Evolutionary conservation across 2,113 vertebrate genomes (phyloP).

Genomic region (Miniopterus natalensis): DNA sequence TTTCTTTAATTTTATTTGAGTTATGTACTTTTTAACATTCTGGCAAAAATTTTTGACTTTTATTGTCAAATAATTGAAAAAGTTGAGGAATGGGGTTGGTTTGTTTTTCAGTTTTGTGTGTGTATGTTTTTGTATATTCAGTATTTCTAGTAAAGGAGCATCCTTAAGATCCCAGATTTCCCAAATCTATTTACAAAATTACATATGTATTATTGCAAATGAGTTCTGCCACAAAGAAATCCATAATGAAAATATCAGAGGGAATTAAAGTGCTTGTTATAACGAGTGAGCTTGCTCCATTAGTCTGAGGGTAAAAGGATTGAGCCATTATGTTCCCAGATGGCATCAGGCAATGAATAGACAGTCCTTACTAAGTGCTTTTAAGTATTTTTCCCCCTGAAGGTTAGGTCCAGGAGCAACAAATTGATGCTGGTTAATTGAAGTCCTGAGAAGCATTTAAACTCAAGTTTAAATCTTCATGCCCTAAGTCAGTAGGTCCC

Average conservation of each 20-base stretch:
- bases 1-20: slow-evolving; percentile 64
- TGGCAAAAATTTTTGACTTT: slow-evolving; percentile 57
- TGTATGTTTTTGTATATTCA: slow-evolving; percentile 64
- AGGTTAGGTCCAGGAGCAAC: slow-evolving; percentile 79
- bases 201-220: slow-evolving; percentile 87
- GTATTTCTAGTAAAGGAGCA: slow-evolving; percentile 84
- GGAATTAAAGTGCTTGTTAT: slow-evolving; percentile 85
- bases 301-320: slow-evolving; percentile 86
- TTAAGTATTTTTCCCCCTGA: slow-evolving; percentile 44
- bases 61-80: slow-evolving; percentile 49
- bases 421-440: slow-evolving; percentile 83
- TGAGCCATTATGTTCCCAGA: slow-evolving; percentile 82
- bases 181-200: slow-evolving; percentile 84
- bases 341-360: slow-evolving; percentile 73
- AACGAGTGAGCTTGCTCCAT: slow-evolving; percentile 84
- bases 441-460: slow-evolving; percentile 83
- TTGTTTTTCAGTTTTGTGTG: slow-evolving; percentile 59
- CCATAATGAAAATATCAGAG: slow-evolving; percentile 86
- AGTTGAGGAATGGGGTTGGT: background rate
- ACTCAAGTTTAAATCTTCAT: slow-evolving; percentile 84
- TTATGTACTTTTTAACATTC: slow-evolving; percentile 69
- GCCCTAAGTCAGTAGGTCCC: slow-evolving; percentile 77
- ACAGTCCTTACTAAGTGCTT: slow-evolving; percentile 63
- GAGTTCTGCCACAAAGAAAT: slow-evolving; percentile 85
- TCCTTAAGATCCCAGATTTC: slow-evolving; percentile 84